Evolutionary conservation across 2,888 invertebrate species (phyloP), one percentile per base, ranked within the genome.

Genomic region (Galerucella nymphaeae): DNA sequence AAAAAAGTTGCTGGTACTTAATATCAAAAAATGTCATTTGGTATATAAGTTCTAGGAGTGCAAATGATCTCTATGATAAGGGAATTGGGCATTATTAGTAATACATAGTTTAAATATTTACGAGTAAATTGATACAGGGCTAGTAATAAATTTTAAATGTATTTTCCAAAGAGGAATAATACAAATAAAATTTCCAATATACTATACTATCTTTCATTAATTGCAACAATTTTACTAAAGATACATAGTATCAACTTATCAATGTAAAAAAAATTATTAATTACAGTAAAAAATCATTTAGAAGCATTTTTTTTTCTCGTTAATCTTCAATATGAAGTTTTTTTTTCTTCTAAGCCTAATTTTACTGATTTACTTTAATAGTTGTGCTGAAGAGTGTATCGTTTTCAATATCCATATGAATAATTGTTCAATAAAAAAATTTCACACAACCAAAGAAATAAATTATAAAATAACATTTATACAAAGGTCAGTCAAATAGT

Each of bases 161-260:
- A 75, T 71, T 73, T 75, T 66, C 50, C 11, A 6, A 38, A 61
- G 62, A 42, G 61, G 63, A 71, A 76, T 64, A 45, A 45, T 70
- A 48, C 72, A 73, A 67, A 58, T 70, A 70, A 74, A 67, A 70
- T 72, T 76, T 76, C 62, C 76, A 79, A 81, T 74, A 79, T 81
- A 82, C 81, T 80, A 81, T 80, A 82, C 79, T 80, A 81, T 82
- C 81, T 81, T 83, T 81, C 80, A 85, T 84, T 80, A 87, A 87
- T 86, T 87, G 85, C 84, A 86, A 86, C 85, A 87, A 86, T 86
- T 85, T 86, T 86, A 86, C 86, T 85, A 84, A 82, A 86, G 87
- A 88, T 88, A 88, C 87, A 88, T 83, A 86, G 87, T 87, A 88
- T 88, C 87, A 85, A 86, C 85, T 82, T 81, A 79, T 80, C 73